Evolutionary conservation across 2,888 invertebrate genomes (phyloP).

Genomic region (Tinea trinotella): DNA sequence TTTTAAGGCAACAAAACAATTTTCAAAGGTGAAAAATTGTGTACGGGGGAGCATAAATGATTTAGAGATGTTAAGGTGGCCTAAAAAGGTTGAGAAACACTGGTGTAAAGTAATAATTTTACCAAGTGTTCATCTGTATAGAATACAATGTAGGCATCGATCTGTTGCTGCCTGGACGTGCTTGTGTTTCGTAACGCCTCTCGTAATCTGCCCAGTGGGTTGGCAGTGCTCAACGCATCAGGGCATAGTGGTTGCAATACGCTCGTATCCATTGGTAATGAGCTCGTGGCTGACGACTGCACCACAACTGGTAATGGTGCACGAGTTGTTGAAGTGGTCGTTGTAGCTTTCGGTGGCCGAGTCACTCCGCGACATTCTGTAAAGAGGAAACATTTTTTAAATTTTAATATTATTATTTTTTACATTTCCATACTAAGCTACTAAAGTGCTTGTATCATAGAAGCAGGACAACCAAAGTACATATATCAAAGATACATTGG

Average conservation of each 20-base stretch:
- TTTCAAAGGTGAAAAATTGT: too few relatives aligned
- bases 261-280: slow-evolving; percentile 20
- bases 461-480: too few relatives aligned
- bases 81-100: too few relatives aligned
- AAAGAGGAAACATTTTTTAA: too few relatives aligned
- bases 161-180: slow-evolving; percentile 42
- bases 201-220: slow-evolving; percentile 52
- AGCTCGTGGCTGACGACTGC: slow-evolving; percentile 26
- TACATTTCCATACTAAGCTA: too few relatives aligned
- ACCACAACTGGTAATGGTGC: slow-evolving; percentile 32
- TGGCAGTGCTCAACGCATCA: slow-evolving; percentile 37
- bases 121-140: slow-evolving; percentile 88
- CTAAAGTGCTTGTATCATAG: too few relatives aligned
- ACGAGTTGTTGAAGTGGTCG: slow-evolving; percentile 33
- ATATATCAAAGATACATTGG: too few relatives aligned
- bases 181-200: slow-evolving; percentile 59
- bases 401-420: too few relatives aligned
- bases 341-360: slow-evolving; percentile 28
- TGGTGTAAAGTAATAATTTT: too few relatives aligned
- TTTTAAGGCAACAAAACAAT: too few relatives aligned
- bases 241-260: slow-evolving; percentile 34
- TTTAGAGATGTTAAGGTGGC: too few relatives aligned
- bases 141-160: slow-evolving; percentile 84
- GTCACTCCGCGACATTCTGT: slow-evolving; percentile 40
- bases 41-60: too few relatives aligned